These are phyloP conservation scores for Dendronephthya gigantea DNA, from an alignment of 64 coral and sea anemone species.

Conservation along the genomic window DNA sequence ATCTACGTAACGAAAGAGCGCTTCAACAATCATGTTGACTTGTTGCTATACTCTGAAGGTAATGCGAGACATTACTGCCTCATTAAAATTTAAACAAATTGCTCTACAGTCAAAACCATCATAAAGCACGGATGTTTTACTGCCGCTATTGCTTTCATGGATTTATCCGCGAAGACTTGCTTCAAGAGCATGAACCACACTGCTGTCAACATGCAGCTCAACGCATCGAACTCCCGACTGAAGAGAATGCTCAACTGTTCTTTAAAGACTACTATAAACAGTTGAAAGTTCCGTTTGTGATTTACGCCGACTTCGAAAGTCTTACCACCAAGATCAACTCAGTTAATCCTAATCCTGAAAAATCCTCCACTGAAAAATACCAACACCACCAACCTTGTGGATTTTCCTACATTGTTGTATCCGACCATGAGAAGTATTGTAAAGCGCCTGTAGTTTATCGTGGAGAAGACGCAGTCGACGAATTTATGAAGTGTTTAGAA, in stretches of 20 bases:
- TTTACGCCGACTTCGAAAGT: slow-evolving; percentile 29
- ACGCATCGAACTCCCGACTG: background rate
- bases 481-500: background rate
- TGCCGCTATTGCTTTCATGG: slow-evolving; percentile 23
- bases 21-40: background rate
- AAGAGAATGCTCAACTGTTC: background rate
- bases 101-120: background rate
- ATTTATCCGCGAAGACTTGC: background rate
- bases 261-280: slow-evolving; percentile 18
- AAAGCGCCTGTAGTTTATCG: background rate
- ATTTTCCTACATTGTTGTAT: slow-evolving; percentile 21
- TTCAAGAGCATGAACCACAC: slow-evolving; percentile 7
- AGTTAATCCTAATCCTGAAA: background rate
- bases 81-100: background rate
- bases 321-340: slow-evolving; percentile 1
- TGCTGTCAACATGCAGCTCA: background rate
- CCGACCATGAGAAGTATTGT: background rate
- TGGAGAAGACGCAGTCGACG: background rate
- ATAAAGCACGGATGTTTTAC: background rate
- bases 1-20: background rate
- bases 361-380: background rate
- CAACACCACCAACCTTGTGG: slow-evolving; percentile 24
- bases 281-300: slow-evolving; percentile 13
- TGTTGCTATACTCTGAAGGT: no score
- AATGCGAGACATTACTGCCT: no score